Conservation (phyloP, 2,888 invertebrate species). For the Epinotia bilunana region DNA sequence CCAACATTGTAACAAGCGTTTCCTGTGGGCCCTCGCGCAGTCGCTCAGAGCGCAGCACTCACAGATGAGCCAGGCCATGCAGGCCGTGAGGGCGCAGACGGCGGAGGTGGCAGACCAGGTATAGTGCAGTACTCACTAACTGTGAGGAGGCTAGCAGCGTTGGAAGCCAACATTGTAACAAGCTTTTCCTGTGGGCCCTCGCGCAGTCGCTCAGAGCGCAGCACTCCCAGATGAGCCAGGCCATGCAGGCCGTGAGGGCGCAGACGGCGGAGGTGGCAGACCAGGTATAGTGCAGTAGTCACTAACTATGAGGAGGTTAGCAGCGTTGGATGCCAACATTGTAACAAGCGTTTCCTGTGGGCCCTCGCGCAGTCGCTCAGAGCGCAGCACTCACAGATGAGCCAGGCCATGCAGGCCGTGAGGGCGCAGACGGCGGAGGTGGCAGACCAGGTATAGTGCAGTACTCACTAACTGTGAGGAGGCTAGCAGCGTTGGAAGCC, state of each 20-base stretch:
- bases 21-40: slow-evolving; percentile 72
- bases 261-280: slow-evolving; percentile 60
- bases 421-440: too few species aligned
- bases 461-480: too few species aligned
- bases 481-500: too few species aligned
- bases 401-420: too few species aligned
- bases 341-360: too few species aligned
- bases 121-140: not conserved
- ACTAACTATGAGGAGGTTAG: too few species aligned
- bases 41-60: slow-evolving; percentile 67
- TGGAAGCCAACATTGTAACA: slow-evolving; percentile 65
- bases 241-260: slow-evolving; percentile 60
- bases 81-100: slow-evolving; percentile 58
- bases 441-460: too few species aligned
- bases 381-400: too few species aligned
- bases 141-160: slow-evolving; percentile 45
- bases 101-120: slow-evolving; percentile 65
- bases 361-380: too few species aligned
- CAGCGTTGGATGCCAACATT: too few species aligned
- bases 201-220: slow-evolving; percentile 68
- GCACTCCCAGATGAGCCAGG: slow-evolving; percentile 63
- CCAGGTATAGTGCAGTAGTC: slow-evolving; percentile 58
- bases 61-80: slow-evolving; percentile 65
- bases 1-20: slow-evolving; percentile 67
- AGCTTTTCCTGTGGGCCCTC: slow-evolving; percentile 72